Base-by-base conservation (phyloP, 2,888 invertebrate genomes). In the Nomada fabriciana region DNA sequence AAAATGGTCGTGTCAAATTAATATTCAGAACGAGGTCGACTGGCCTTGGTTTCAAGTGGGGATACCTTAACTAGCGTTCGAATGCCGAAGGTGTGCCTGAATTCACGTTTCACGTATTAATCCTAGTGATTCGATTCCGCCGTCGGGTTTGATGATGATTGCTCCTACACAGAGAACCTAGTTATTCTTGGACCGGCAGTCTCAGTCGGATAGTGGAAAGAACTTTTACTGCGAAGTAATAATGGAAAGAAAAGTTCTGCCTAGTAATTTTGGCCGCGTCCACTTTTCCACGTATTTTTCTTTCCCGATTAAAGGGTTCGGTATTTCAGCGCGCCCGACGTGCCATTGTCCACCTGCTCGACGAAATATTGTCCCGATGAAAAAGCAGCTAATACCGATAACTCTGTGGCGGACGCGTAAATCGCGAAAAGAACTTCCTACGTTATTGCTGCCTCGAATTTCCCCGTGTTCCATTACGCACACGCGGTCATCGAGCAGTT, bases 11-110 rank as follows among this genome's bases (percentile, higher is more conserved):
- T 25, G 79, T 52, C 52, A 43, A 70, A 73, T 80, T 80, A 73
- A 78, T 80, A 79, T 80, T 80, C 80, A 57, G 63, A 64, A 53
- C 79, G 43, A 52, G 78, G 71, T 59, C 52, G 57, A 9, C 23
- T 10, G 7, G 36, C 15, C 42, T 47, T 23, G 53, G n/a, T 47
- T 63, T 53, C 53, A 15, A 64, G 29, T 71, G 52, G 13, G 20
- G 18, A 25, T 50, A 11, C 36, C 63, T 78, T 68, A 75, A 68
- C 63, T 53, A 23, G n/a, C 79, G 68, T 57, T 68, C 67, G 52
- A 72, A 80, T 47, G 67, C 55, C 20, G 53, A 67, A 64, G 55
- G 71, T 13, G 36, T 53, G 47, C 43, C 11, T 23, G 47, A 53
- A 76, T 36, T 60, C 65, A 59, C 64, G 18, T 11, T 18, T 13